phyloP scores from a whole-genome alignment of 2,113 vertebrate species.

The Myotis yumanensis region DNA sequence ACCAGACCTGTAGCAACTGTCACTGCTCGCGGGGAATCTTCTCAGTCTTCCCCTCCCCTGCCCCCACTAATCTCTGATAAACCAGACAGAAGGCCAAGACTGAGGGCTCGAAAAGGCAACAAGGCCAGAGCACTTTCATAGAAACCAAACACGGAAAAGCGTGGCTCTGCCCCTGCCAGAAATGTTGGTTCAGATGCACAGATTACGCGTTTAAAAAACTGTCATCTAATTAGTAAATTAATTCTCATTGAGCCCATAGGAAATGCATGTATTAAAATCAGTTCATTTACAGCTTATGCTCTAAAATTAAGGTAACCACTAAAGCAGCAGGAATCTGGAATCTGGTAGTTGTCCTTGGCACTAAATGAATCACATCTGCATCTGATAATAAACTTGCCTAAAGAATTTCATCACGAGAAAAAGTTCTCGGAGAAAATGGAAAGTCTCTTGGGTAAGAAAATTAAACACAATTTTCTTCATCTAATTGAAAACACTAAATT shows the following conservation, averaged over 20 bases:
- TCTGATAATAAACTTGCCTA: slow-evolving; percentile 68
- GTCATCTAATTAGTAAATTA: slow-evolving; percentile 50
- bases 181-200: background rate
- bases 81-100: background rate
- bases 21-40: background rate
- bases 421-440: slow-evolving; percentile 68
- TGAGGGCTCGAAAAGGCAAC: background rate
- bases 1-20: background rate
- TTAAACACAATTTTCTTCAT: slow-evolving; percentile 72
- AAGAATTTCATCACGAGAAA: slow-evolving; percentile 69
- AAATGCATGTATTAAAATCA: slow-evolving; percentile 54
- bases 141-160: background rate
- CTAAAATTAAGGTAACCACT: slow-evolving; percentile 51
- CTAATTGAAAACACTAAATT: slow-evolving; percentile 71
- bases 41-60: background rate
- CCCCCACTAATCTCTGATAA: background rate
- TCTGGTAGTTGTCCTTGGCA: slow-evolving; percentile 58
- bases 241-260: background rate
- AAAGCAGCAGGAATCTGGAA: slow-evolving; percentile 62
- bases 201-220: background rate
- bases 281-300: background rate
- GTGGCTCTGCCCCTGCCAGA: background rate
- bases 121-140: background rate
- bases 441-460: slow-evolving; percentile 72
- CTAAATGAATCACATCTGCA: slow-evolving; percentile 71